A percentile compares a stretch with the other conserved stretches of the same genome.
Evolutionary conservation across 2,113 vertebrate genomes (phyloP).

Genomic region (Mirounga angustirostris): DNA sequence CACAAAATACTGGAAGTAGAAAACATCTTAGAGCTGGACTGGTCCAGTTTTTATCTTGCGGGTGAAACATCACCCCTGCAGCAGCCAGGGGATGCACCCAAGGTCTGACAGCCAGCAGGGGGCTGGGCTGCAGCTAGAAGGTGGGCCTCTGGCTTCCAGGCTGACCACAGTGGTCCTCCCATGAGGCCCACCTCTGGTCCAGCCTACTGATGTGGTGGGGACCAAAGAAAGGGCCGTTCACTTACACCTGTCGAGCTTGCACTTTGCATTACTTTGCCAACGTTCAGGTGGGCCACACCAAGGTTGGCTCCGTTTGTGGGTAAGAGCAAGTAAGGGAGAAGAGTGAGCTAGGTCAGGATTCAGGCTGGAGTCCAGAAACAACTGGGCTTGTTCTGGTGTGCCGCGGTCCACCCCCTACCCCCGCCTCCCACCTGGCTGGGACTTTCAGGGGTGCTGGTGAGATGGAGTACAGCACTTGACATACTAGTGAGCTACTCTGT

Average conservation of each 20-base stretch:
- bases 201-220: neutral
- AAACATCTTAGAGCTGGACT: neutral
- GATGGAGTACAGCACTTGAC: neutral
- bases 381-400: neutral
- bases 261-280: neutral
- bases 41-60: neutral
- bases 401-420: fast-evolving
- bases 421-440: neutral
- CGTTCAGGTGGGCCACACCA: fast-evolving
- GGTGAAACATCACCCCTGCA: neutral
- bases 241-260: neutral
- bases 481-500: neutral
- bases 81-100: too few species aligned
- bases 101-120: too few species aligned
- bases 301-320: neutral
- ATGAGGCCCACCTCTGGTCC: neutral
- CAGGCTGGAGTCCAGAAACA: neutral
- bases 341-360: neutral
- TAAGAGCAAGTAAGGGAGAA: neutral
- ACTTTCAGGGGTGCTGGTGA: neutral
- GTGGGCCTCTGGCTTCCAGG: neutral
- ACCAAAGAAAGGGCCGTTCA: neutral
- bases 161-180: neutral
- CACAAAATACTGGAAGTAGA: too few species aligned
- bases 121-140: too few species aligned